Evolutionary conservation across 2,113 vertebrate species (phyloP).

Genomic region (Limnothrissa miodon): DNA sequence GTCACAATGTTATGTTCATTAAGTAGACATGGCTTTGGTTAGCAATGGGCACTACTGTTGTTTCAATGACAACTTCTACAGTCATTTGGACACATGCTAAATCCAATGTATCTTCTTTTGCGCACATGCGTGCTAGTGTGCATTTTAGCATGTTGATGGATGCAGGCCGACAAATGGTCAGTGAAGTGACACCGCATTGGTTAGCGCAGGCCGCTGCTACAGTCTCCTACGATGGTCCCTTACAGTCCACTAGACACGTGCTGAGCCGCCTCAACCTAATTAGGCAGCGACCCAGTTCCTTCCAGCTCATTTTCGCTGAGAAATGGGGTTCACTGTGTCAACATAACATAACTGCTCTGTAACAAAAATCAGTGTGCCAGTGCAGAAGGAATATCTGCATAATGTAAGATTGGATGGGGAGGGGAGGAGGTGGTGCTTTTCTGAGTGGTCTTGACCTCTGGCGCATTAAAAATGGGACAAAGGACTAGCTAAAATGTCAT

Average conservation of each 20-base stretch:
- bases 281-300: conserved; percentile 66
- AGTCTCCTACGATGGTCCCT: background rate
- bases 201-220: background rate
- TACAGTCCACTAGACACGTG: background rate
- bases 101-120: no score
- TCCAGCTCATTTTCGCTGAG: conserved; percentile 46
- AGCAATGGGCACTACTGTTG: no score
- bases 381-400: background rate
- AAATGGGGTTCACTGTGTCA: conserved; percentile 60
- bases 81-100: no score
- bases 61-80: no score
- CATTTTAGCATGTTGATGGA: no score
- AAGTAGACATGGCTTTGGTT: no score
- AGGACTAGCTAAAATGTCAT: background rate
- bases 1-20: no score
- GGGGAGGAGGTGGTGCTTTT: background rate
- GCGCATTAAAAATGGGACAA: background rate
- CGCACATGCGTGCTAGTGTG: no score
- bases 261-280: conserved; percentile 62
- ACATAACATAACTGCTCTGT: conserved; percentile 56
- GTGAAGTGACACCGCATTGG: background rate
- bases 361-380: conserved; percentile 12
- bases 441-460: background rate
- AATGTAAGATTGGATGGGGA: background rate
- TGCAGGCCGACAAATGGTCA: no score